Base-by-base conservation (phyloP, 92 coral and sea anemone species). In the Porites rus region DNA sequence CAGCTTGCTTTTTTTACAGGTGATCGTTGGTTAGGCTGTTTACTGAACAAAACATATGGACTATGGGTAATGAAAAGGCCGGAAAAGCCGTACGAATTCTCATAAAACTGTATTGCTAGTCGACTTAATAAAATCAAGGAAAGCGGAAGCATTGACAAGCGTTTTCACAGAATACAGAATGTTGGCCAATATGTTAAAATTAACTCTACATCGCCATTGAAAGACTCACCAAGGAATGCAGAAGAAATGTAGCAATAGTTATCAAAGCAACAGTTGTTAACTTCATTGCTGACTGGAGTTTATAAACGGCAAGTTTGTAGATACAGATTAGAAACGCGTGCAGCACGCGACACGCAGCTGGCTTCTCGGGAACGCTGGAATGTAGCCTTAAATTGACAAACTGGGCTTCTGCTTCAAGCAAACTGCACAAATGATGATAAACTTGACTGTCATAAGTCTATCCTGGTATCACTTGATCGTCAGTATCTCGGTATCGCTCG, bases 291-390 rank as follows among this genome's bases (percentile, higher is more conserved):
- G 67, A 38, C 62, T 21, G 11, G 12, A 6, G 83, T n/a, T 65
- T 52, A 43, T 13, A 64, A 63, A 19, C 8, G 10, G 58, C 1
- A 7, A n/a, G 61, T 24, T 11, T 3, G 46, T 28, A 52, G 18
- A 22, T 65, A 24, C 58, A 19, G 69, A 5, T 9, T 1, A 12
- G 25, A 50, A 3, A 1, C 68, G 85, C 85, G 85, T 54, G 17
- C 51, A 10, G 24, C 28, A 4, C 38, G 77, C 69, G 69, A 51
- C 76, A 7, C 64, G 20, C 61, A 56, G 78, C 31, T 80, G 10
- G 28, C 16, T 56, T 43, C 59, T 8, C 59, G 65, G 24, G 86
- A 51, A 72, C 68, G 59, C 69, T 43, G 77, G 86, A 81, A 81
- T 81, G 86, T 58, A 28, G 20, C 53, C 69, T 70, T 71, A 52